phyloP scores from a whole-genome alignment of 2,113 vertebrate genomes.

The Procapra przewalskii region DNA sequence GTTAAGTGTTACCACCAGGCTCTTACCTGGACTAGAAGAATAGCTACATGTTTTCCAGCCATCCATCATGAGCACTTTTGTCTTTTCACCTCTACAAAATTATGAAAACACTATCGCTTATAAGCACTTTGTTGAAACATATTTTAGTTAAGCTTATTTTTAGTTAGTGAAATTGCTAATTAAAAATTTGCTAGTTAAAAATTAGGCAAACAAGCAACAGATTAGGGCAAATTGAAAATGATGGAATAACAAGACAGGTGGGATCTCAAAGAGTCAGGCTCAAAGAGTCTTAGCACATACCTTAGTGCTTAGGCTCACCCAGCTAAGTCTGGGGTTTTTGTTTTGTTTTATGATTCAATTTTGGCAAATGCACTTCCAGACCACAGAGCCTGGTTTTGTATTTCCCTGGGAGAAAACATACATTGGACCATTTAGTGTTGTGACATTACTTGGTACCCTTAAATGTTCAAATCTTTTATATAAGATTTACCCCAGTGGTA shows the following conservation, averaged over 20 bases:
- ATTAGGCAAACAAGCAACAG: not conserved
- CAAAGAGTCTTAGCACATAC: not conserved
- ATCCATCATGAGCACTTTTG: not conserved
- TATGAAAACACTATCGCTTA: not conserved
- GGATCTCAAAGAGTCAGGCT: not conserved
- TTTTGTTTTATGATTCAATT: constrained; percentile 28
- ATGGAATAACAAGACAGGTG: not conserved
- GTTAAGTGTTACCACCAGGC: not conserved
- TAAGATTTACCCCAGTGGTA: not conserved
- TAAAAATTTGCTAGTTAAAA: not conserved
- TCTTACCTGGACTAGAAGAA: not conserved
- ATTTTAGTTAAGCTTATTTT: not conserved
- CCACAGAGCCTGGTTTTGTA: not conserved
- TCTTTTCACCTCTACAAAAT: not conserved
- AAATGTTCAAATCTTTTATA: not conserved
- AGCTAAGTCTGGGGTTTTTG: not conserved
- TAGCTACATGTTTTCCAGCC: not conserved
- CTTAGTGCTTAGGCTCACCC: not conserved
- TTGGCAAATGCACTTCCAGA: not conserved
- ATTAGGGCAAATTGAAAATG: not conserved
- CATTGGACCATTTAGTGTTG: not conserved
- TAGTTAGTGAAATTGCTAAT: not conserved
- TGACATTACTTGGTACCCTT: not conserved
- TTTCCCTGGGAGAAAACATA: not conserved
- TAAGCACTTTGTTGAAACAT: not conserved